Conservation (phyloP, 2,888 invertebrate species). For the Chymomyza fuscimana region DNA sequence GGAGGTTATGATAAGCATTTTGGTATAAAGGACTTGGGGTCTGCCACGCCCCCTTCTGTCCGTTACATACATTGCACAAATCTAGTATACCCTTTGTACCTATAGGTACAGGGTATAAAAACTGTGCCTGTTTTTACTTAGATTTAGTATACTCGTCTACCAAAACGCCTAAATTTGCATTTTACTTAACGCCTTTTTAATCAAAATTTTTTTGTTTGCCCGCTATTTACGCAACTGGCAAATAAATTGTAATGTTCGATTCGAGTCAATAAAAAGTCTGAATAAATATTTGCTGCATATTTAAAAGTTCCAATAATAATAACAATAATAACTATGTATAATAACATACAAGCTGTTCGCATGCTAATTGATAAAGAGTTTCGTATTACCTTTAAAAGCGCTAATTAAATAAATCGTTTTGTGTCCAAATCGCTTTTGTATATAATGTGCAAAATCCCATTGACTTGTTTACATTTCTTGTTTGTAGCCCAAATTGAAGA, state of each 20-base stretch:
- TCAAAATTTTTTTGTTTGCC: conserved; percentile 1
- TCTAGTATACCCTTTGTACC: no score
- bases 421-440: not conserved
- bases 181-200: conserved; percentile 23
- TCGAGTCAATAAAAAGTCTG: not conserved
- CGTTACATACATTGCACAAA: no score
- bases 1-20: no score
- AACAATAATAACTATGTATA: no score
- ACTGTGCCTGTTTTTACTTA: not conserved
- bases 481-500: not conserved
- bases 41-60: no score
- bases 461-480: not conserved
- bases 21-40: no score
- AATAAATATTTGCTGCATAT: not conserved
- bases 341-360: not conserved
- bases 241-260: not conserved
- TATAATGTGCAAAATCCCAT: not conserved
- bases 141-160: not conserved
- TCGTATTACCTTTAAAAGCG: conserved; percentile 31
- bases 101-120: no score
- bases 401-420: conserved; percentile 31
- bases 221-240: conserved; percentile 3
- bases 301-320: not conserved
- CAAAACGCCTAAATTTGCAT: not conserved
- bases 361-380: conserved; percentile 35